phyloP scores from a whole-genome alignment of 1,140 invertebrate species.

The Drosophila kanapiae region DNA sequence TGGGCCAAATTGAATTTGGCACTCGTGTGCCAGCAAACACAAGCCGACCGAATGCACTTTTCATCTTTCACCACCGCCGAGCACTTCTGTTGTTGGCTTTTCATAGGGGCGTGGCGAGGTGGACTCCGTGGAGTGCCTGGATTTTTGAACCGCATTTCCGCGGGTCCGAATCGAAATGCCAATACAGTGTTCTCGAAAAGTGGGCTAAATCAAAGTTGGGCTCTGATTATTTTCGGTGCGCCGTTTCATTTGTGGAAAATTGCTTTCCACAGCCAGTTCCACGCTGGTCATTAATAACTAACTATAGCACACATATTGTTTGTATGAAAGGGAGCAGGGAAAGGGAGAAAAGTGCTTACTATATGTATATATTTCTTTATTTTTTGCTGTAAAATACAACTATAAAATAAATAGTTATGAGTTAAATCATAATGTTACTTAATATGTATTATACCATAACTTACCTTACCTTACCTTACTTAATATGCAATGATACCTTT shows the following conservation, averaged over 20 bases:
- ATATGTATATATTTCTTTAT: no score
- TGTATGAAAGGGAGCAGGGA: neutral
- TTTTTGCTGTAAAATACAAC: no score
- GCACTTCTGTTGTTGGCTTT: slow-evolving; percentile 22
- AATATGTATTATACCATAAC: no score
- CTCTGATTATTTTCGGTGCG: neutral
- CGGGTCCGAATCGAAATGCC: slow-evolving; percentile 32
- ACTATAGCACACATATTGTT: neutral
- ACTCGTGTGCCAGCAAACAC: slow-evolving; percentile 37
- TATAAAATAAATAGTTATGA: no score
- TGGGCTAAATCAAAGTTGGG: slow-evolving; percentile 2
- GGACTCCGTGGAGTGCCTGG: neutral
- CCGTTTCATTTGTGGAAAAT: slow-evolving; percentile 18
- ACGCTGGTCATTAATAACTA: neutral
- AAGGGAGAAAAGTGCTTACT: neutral
- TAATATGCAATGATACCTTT: neutral
- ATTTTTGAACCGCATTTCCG: slow-evolving; percentile 29
- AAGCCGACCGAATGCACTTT: slow-evolving; percentile 36
- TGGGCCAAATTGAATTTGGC: slow-evolving; percentile 50
- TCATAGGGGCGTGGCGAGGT: slow-evolving; percentile 2
- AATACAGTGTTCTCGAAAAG: slow-evolving; percentile 14
- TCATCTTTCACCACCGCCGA: slow-evolving; percentile 24
- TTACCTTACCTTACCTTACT: no score
- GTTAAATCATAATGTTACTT: no score
- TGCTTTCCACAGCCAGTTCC: neutral